Evolutionary conservation across 2,888 invertebrate species (phyloP), one percentile per base, ranked within the genome.

Genomic region (Didymodactylos carnosus): DNA sequence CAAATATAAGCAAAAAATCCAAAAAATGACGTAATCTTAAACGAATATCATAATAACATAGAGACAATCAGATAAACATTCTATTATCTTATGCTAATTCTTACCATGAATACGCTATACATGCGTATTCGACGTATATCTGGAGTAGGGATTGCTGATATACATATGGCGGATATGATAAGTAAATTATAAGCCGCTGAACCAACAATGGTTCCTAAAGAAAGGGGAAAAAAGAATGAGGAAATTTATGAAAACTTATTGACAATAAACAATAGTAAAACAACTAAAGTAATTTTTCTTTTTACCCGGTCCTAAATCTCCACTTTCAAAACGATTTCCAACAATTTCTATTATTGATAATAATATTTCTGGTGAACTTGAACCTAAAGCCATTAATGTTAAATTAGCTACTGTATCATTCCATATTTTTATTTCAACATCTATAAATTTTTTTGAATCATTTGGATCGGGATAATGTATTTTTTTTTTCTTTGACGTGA

Each of bases 111-210:
- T 71, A 85, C 85, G 78, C 84, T 85, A 73, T 85, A 81, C 71
- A 82, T 79, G 39, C 81, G 79, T 73, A 86, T 84, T n/a, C 80
- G 78, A 41, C 84, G 78, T 0, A 78, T 79, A 77, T 86, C 85
- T 1, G 81, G 82, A 10, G 79, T 77, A 2, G 85, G 84, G 19
- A 86, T 83, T 7, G 83, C 80, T 39, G 85, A 76, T 2, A 87
- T 81, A 77, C 87, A 87, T n/a, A 87, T 83, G 2, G 84, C 86
- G 7, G 83, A 83, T 76, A 87, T 87, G 73, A 83, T 82, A 77
- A 87, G 80, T 43, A 87, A 80, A 79, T 87, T 87, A 80, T 86
- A 87, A 19, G 86, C 86, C 4, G 87, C 87, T 1, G 87, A 87
- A 0, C 87, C 87, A 11, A 87, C 86, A 70, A 70, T 27, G n/a